Evolutionary conservation across 2,888 invertebrate species (phyloP), one percentile per base, ranked within the genome.

Genomic region (Aphelenchoides bicaudatus): DNA sequence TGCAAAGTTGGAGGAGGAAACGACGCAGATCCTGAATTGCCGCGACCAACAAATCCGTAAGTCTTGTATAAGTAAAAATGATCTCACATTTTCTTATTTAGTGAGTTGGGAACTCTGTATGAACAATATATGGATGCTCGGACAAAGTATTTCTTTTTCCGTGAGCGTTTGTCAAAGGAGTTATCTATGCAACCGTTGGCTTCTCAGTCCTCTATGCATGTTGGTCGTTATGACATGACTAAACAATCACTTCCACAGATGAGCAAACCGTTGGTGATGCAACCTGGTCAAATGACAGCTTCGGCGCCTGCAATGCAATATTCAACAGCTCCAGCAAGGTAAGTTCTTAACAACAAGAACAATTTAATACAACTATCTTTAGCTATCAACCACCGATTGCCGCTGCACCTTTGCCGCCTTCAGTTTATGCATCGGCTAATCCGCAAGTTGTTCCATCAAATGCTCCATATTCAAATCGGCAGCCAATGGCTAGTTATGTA

Each of bases 121-220:
- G 65, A 71, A 30, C 73, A 78, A 39, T 78, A 78, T 49, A 57
- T 65, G 43, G 66, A 72, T 13, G 59, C 78, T 37, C 67, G 78
- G 6, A 65, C 70, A 37, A 67, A 74, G 13, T 78, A 79, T 52
- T 67, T 61, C 46, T 78, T 75, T 59, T 76, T 66, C 61, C 68
- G 73, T n/a, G 75, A 78, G 37, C 68, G 72, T 19, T 64, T 78
- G 39, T 49, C 66, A 37, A 75, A 73, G 51, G 78, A 78, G 57
- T 62, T 75, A 38, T 47, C 38, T 27, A 34, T 67, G 39, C 61
- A 62, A 34, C 46, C 60, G 53, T 27, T 49, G 46, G 56, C 58
- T n/a, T 58, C 50, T 28, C 28, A 37, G 13, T 25, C 21, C 10
- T 55, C 59, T 13, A 43, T 64, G 19, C 49, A 39, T 38, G 52